Base-by-base conservation (phyloP, 2,797 vertebrate genomes). In the Siniperca obscura region DNA sequence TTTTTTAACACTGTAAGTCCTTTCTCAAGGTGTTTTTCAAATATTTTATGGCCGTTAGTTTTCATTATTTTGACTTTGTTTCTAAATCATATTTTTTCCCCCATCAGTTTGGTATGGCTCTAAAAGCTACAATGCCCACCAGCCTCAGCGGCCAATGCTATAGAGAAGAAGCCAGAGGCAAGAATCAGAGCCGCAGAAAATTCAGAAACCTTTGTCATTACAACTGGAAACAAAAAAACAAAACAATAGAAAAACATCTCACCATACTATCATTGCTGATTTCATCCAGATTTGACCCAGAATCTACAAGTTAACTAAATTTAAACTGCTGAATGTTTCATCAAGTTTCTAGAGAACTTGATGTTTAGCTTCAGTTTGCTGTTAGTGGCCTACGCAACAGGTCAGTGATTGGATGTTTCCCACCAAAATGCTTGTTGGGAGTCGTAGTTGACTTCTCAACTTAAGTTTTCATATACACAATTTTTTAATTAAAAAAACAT, bases 271-370 rank as follows among this genome's bases (percentile, higher is more conserved):
- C 21, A 30, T 14, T 14, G 3, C 25, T 34, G 19, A 40, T 62
- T 55, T 72, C 27, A 77, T 53, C 22, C 17, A 42, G 27, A 27
- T 34, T 73, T 17, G 13, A 34, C 11, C 22, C 46, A 14, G 5
- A 27, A 8, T 52, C 36, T 21, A 56, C 30, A 27, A 36, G 21
- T 68, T 14, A 27, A 40, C 16, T 19, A 30, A 19, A 50, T 73
- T 84, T 46, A 44, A 57, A 44, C 53, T 30, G 38, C 38, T 46
- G 38, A 48, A 42, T 14, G 38, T 71, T 44, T 71, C 17, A 34
- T 36, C 5, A 17, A 30, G 11, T 38, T 53, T 13, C 22, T 55
- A 60, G 6, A n/a, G 25, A 66, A 46, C 36, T 27, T 17, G 42
- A 65, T 61, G 8, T 27, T 52, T 17, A 42, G 27, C 22, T 27